A percentile compares a stretch with the other conserved stretches of the same genome.
phyloP scores from a whole-genome alignment of 2,113 vertebrate species.

The Thunnus thynnus region DNA sequence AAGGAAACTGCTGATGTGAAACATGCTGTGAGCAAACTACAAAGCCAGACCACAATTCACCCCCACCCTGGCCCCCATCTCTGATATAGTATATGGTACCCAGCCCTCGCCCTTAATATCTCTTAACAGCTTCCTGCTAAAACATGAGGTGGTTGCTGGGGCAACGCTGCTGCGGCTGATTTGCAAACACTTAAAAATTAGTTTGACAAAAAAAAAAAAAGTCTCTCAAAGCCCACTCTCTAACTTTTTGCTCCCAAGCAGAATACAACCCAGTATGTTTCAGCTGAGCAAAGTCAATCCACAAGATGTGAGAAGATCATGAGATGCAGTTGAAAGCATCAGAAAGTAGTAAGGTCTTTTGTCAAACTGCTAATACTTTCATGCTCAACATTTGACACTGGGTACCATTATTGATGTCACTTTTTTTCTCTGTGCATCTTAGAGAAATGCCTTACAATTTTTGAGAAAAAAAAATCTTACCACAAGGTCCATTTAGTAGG shows the following conservation, averaged over 20 bases:
- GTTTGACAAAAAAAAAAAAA: not conserved
- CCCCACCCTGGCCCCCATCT: not conserved
- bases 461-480: too few relatives aligned
- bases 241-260: not conserved
- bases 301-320: too few relatives aligned
- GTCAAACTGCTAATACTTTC: too few relatives aligned
- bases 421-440: too few relatives aligned
- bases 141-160: slow-evolving; percentile 10
- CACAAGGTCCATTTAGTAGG: not conserved
- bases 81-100: not conserved
- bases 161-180: not conserved
- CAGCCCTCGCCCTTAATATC: slow-evolving; percentile 18
- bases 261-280: too few relatives aligned
- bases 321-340: too few relatives aligned
- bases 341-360: too few relatives aligned
- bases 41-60: slow-evolving; percentile 48
- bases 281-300: too few relatives aligned
- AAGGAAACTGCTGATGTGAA: slow-evolving; percentile 59
- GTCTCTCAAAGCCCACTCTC: not conserved
- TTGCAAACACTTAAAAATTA: slow-evolving; percentile 30
- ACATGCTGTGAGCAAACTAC: slow-evolving; percentile 43
- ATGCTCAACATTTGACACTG: too few relatives aligned
- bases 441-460: too few relatives aligned
- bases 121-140: slow-evolving; percentile 32
- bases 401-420: too few relatives aligned